These are phyloP conservation scores for Notoglanidium macrostoma DNA, from an alignment of 2,797 vertebrate genomes.

Conservation along the genomic window DNA sequence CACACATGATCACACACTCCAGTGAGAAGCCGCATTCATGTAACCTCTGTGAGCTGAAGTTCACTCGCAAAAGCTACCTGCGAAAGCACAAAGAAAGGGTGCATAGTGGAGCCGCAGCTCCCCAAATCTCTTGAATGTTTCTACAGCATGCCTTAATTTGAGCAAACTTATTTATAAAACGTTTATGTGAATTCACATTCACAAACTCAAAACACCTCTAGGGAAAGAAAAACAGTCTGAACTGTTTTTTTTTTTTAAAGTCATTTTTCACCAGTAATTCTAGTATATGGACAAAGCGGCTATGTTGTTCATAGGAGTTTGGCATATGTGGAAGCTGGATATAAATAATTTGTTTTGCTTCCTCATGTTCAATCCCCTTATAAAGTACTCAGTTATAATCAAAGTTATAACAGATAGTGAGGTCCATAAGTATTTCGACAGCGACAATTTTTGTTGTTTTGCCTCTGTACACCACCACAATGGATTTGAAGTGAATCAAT, in stretches of 20 bases:
- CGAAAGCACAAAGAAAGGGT: constrained; percentile 22
- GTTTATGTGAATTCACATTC: not conserved
- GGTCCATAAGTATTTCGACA: too few species aligned
- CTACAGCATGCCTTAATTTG: too few species aligned
- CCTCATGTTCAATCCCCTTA: not conserved
- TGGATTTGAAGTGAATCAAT: too few species aligned
- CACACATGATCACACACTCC: constrained; percentile 41
- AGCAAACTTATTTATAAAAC: not conserved
- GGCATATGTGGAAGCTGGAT: not conserved
- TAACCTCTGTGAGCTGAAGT: constrained; percentile 33
- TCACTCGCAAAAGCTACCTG: constrained; percentile 39
- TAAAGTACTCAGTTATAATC: not conserved
- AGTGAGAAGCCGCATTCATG: constrained; percentile 40
- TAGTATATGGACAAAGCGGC: not conserved
- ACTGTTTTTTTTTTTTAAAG: not conserved
- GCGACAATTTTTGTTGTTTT: too few species aligned
- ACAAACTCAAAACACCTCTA: not conserved
- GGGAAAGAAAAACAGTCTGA: not conserved
- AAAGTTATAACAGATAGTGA: not conserved
- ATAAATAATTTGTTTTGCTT: not conserved
- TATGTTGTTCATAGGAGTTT: not conserved
- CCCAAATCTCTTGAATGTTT: not conserved
- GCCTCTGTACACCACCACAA: too few species aligned
- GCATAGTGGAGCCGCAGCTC: not conserved
- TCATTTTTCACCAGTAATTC: not conserved